Conservation (phyloP, 2,113 vertebrate species). For the Budorcas taxicolor region DNA sequence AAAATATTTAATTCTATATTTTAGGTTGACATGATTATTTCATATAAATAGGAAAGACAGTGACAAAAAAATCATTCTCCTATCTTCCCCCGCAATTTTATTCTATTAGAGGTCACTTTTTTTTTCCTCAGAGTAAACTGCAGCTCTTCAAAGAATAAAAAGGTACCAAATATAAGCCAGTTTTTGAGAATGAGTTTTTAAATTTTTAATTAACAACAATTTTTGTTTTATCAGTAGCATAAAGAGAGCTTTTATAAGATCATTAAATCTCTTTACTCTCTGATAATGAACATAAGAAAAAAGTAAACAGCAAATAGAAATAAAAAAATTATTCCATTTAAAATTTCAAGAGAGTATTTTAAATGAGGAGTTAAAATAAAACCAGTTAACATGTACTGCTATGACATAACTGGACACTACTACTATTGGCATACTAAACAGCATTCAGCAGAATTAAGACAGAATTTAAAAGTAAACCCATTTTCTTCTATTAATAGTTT, state of each 20-base stretch:
- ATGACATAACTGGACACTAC: background rate
- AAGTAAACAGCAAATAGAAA: slow-evolving; percentile 15
- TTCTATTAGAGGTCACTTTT: background rate
- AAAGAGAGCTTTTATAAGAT: background rate
- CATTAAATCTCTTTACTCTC: background rate
- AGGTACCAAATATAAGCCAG: background rate
- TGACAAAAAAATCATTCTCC: slow-evolving; percentile 5
- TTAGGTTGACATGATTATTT: background rate
- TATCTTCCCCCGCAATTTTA: background rate
- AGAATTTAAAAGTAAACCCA: background rate
- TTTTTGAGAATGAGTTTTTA: background rate
- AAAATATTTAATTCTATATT: slow-evolving; percentile 17
- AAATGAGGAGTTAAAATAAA: slow-evolving; percentile 23
- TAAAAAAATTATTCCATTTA: background rate
- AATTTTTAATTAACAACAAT: background rate
- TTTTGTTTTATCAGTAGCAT: background rate
- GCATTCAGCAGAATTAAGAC: background rate
- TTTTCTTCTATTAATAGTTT: background rate
- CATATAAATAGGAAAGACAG: slow-evolving; percentile 18
- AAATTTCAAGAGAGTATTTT: slow-evolving; percentile 11
- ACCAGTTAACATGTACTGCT: background rate
- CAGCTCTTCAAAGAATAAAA: slow-evolving; percentile 19
- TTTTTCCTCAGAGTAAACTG: background rate
- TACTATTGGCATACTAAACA: background rate
- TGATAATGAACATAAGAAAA: slow-evolving; percentile 24